Conservation (phyloP, 2,113 vertebrate species). For the Maccullochella peelii region DNA sequence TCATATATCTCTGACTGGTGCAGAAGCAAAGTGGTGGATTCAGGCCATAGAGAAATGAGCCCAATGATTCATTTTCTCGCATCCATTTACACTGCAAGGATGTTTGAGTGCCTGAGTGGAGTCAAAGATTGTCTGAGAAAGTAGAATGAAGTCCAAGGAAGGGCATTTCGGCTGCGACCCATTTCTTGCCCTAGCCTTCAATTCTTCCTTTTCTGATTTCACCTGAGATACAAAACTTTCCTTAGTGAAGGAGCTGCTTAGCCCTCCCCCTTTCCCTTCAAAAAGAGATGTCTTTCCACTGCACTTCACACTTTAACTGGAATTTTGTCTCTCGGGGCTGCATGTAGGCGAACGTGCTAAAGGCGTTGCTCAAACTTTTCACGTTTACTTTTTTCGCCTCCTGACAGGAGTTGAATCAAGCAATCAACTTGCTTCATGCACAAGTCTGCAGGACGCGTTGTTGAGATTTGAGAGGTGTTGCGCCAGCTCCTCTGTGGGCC, state of each 20-base stretch:
- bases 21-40: constrained; percentile 39
- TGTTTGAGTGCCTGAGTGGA: constrained; percentile 29
- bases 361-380: neutral
- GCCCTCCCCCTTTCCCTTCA: neutral
- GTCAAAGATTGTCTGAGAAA: constrained; percentile 31
- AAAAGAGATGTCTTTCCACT: neutral
- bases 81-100: constrained; percentile 31
- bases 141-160: constrained; percentile 20
- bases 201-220: neutral
- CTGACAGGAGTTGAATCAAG: neutral
- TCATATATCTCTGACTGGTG: constrained; percentile 38
- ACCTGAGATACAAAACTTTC: neutral
- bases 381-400: neutral
- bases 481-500: neutral
- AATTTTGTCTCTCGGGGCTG: neutral
- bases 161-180: constrained; percentile 15
- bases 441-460: too few species aligned
- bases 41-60: constrained; percentile 45
- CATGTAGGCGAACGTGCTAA: neutral
- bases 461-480: too few species aligned
- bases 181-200: constrained; percentile 21
- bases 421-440: neutral
- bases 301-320: neutral
- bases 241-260: neutral
- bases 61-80: constrained; percentile 53